Evolutionary conservation across 2,113 vertebrate genomes (phyloP), one percentile per base, ranked within the genome.

Genomic region (Arothron firmamentum): DNA sequence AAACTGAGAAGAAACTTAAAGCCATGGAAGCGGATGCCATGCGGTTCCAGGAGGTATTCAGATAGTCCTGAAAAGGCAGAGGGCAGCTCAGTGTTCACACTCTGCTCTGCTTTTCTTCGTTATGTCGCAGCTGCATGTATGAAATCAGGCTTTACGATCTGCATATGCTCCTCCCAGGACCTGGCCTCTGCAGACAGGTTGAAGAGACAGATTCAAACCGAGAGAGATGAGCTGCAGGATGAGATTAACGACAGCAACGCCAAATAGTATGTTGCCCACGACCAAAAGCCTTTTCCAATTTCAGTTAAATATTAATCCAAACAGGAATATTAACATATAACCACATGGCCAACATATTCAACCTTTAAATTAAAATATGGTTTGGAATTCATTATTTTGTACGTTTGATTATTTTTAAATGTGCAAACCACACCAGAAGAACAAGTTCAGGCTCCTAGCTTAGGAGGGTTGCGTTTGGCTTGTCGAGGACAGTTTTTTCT

Each of bases 201-300:
- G 46, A 98, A 95, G 89, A 93, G 90, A 72, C 95, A 94, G 82
- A 87, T 90, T 51, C 96, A 98, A 86, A 90, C 90, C 25, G 96
- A 99, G 78, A 91, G 95, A 64, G 96, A 99, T 1, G 96, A 99
- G 73, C 87, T 98, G 64, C 95, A 95, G n/a, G 96, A 98, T 3
- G 95, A 97, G 83, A 91, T 98, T 3, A 93, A 88, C 75, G 92
- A 92, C 87, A 92, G 85, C 76, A 93, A 91, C 38, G 80, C 91
- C 75, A 98, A 98, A 89, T 93, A 92, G 96, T 97, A 88, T 81
- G 92, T 14, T 2, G 28, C 28, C 28, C 28, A 9, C 61, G 15
- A 3, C 56, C 13, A 18, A 52, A 17, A 23, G 47, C 20, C 25
- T 28, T 28, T 28, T 28, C 25, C 25, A 1, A 28, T 28, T 28